A percentile compares a stretch with the other conserved stretches of the same genome.
Conservation (phyloP, 1,140 invertebrate genomes). For the Drosophila orosa region DNA sequence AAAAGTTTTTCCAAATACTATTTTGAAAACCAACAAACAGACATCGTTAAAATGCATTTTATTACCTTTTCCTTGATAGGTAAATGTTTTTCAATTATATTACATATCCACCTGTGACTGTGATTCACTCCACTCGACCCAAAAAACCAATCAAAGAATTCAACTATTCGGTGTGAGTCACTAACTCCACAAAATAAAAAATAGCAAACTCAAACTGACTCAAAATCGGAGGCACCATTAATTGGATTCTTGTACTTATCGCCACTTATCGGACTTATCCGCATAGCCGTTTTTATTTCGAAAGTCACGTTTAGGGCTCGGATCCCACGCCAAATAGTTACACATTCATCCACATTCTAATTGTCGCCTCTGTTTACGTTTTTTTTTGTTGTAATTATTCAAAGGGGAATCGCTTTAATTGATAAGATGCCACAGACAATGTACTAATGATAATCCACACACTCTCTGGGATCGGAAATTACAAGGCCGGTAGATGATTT, state of each 20-base stretch:
- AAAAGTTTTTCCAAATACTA: constrained; percentile 7
- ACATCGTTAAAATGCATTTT: constrained; percentile 43
- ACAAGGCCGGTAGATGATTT: constrained; percentile 25
- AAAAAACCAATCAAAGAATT: constrained; percentile 14
- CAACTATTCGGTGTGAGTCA: constrained; percentile 14
- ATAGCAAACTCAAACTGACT: not conserved
- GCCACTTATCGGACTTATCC: constrained; percentile 18
- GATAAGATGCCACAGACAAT: constrained; percentile 52
- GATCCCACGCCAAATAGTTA: constrained; percentile 22
- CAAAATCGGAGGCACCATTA: constrained; percentile 20
- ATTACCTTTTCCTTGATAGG: constrained; percentile 27
- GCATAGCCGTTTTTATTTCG: constrained; percentile 2
- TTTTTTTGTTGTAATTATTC: constrained; percentile 32
- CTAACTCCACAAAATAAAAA: not conserved
- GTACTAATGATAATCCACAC: constrained; percentile 26
- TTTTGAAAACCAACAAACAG: constrained; percentile 2
- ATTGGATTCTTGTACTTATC: constrained; percentile 34
- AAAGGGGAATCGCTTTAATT: constrained; percentile 29
- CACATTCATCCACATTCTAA: constrained; percentile 32
- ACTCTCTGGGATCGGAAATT: constrained; percentile 27
- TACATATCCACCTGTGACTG: not conserved
- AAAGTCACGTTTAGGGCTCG: constrained; percentile 30
- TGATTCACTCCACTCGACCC: constrained; percentile 12
- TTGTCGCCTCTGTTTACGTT: constrained; percentile 34
- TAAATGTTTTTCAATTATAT: constrained; percentile 28